phyloP scores from a whole-genome alignment of 2,888 invertebrate species.

The Hemaris fuciformis region DNA sequence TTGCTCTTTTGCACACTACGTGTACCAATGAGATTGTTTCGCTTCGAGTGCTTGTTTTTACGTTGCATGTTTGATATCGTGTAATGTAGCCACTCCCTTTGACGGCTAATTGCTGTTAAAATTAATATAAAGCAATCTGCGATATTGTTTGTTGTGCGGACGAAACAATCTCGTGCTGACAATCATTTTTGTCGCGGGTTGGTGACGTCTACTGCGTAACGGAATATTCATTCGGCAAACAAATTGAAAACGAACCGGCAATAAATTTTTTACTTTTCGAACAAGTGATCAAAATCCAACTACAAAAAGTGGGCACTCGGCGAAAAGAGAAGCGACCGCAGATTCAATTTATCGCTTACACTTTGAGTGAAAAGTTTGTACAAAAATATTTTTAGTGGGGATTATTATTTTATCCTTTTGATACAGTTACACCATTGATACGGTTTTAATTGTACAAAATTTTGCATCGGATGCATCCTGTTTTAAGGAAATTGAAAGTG shows the following conservation, averaged over 20 bases:
- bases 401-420: conserved; percentile 30
- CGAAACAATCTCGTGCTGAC: conserved; percentile 37
- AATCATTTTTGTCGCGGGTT: conserved; percentile 45
- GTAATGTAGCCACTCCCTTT: conserved; percentile 21
- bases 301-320: conserved; percentile 64
- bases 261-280: conserved; percentile 76
- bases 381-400: conserved; percentile 47
- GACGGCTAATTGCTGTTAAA: conserved; percentile 1
- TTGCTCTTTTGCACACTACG: conserved; percentile 69
- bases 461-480: neutral
- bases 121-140: neutral
- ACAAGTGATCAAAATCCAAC: conserved; percentile 75
- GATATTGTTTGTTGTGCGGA: neutral
- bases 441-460: neutral
- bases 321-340: conserved; percentile 66
- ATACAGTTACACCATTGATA: conserved; percentile 18
- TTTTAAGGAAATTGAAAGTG: neutral
- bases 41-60: conserved; percentile 54
- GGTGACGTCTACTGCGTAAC: conserved; percentile 27
- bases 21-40: conserved; percentile 58
- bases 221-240: conserved; percentile 44
- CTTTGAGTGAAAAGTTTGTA: conserved; percentile 52
- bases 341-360: conserved; percentile 71
- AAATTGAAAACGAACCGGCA: conserved; percentile 67
- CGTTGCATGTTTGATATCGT: conserved; percentile 20